Percentiles rank a stretch among this genome's conserved stretches.
Conservation (phyloP, 1,140 invertebrate species). For the Hyphantria cunea region DNA sequence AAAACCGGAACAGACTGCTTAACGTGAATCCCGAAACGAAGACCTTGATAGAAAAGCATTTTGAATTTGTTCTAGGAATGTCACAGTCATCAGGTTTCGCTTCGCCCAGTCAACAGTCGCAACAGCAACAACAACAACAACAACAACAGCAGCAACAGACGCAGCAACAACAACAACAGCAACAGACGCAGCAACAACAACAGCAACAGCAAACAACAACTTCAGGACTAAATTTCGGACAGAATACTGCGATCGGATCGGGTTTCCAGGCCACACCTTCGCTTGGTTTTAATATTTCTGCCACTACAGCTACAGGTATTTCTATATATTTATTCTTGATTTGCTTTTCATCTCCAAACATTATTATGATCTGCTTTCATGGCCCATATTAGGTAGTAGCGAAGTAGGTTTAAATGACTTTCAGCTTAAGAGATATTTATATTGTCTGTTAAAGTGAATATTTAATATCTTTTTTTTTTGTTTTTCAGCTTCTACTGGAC, state of each 20-base stretch:
- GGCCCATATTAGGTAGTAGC: too few relatives aligned
- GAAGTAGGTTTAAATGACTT: too few relatives aligned
- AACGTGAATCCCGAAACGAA: too few relatives aligned
- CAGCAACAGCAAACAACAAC: background rate
- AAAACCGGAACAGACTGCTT: too few relatives aligned
- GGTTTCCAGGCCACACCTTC: background rate
- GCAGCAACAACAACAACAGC: slow-evolving; percentile 15
- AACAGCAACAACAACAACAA: slow-evolving; percentile 16
- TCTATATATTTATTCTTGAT: background rate
- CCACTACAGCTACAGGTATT: background rate
- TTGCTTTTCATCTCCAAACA: too few relatives aligned
- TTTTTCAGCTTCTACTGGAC: background rate
- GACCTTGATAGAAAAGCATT: background rate
- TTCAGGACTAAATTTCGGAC: slow-evolving; percentile 11
- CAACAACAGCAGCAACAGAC: background rate
- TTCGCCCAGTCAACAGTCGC: background rate
- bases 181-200: slow-evolving; percentile 1
- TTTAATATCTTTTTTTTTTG: too few relatives aligned
- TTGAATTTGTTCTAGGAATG: slow-evolving; percentile 3
- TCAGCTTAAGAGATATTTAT: too few relatives aligned
- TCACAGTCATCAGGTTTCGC: slow-evolving; percentile 8
- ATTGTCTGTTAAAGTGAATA: too few relatives aligned
- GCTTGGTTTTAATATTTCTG: background rate
- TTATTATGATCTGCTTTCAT: too few relatives aligned
- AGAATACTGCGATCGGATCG: background rate